A percentile compares a stretch with the other conserved stretches of the same genome.
These are phyloP conservation scores for Lysandra coridon DNA, from an alignment of 2,888 invertebrate species.

Conservation along the genomic window DNA sequence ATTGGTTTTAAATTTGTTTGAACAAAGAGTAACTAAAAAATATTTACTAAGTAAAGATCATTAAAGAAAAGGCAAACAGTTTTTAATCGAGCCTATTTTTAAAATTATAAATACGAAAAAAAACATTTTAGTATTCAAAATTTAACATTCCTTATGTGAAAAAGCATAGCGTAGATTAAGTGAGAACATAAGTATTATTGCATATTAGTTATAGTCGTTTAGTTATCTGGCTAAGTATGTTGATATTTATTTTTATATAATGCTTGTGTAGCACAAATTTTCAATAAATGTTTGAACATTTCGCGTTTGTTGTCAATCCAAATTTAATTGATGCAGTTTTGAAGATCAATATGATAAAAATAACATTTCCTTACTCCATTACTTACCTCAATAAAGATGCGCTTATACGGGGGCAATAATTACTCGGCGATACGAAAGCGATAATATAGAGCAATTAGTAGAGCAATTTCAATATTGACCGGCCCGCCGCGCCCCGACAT, in stretches of 20 bases:
- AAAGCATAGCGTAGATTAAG: slow-evolving; percentile 56
- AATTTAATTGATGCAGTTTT: too few relatives aligned
- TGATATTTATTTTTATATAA: slow-evolving; percentile 80
- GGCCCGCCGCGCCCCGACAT: too few relatives aligned
- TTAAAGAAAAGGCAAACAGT: not conserved
- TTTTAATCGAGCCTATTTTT: not conserved
- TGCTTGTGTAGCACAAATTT: slow-evolving; percentile 80
- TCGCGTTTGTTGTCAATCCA: slow-evolving; percentile 38
- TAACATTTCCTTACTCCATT: too few relatives aligned
- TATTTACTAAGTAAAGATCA: too few relatives aligned
- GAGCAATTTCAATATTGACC: too few relatives aligned
- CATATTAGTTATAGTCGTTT: slow-evolving; percentile 68
- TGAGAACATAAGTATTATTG: slow-evolving; percentile 73
- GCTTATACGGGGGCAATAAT: too few relatives aligned
- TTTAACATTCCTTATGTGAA: slow-evolving; percentile 47
- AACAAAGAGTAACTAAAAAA: too few relatives aligned
- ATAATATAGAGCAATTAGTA: too few relatives aligned
- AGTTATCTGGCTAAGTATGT: slow-evolving; percentile 70
- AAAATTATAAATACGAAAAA: too few relatives aligned
- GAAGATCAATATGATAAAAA: too few relatives aligned
- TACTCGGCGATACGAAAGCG: too few relatives aligned
- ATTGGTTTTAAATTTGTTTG: not conserved
- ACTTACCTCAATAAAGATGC: too few relatives aligned
- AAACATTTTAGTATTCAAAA: not conserved
- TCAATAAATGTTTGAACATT: slow-evolving; percentile 76